Percentiles rank a stretch among this genome's conserved stretches.
Evolutionary conservation across 2,113 vertebrate genomes (phyloP).

Genomic region (Trematomus loennbergii): DNA sequence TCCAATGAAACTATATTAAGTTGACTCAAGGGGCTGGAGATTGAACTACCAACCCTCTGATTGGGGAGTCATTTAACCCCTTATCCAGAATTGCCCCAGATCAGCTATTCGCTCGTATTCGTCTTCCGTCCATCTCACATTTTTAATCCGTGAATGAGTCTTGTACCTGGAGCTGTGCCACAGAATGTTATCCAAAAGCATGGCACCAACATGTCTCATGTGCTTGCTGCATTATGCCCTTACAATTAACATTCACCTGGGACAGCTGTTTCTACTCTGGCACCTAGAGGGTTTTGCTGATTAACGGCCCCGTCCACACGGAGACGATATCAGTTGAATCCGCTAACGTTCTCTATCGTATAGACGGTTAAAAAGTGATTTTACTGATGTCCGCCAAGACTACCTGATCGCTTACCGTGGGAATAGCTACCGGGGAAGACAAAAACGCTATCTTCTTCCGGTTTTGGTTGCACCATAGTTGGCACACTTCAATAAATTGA

Average conservation of each 20-base stretch:
- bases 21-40: too few relatives aligned
- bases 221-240: slow-evolving; percentile 4
- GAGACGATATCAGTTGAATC: too few relatives aligned
- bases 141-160: not conserved
- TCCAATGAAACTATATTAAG: too few relatives aligned
- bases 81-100: not conserved
- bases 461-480: not conserved
- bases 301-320: too few relatives aligned
- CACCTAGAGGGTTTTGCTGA: not conserved
- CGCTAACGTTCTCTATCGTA: too few relatives aligned
- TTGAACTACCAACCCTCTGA: too few relatives aligned
- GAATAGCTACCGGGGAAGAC: not conserved
- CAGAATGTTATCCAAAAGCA: not conserved
- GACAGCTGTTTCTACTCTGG: slow-evolving; percentile 18
- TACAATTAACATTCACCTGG: slow-evolving; percentile 35
- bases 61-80: too few relatives aligned
- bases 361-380: too few relatives aligned
- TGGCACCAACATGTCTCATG: not conserved
- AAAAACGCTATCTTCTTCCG: not conserved
- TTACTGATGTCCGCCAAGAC: too few relatives aligned
- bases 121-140: not conserved
- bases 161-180: not conserved
- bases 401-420: too few relatives aligned
- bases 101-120: not conserved
- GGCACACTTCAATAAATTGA: not conserved